Percentiles rank a stretch among this genome's conserved stretches.
These are phyloP conservation scores for Drosophila insularis DNA, from an alignment of 1,140 invertebrate genomes.

Conservation along the genomic window DNA sequence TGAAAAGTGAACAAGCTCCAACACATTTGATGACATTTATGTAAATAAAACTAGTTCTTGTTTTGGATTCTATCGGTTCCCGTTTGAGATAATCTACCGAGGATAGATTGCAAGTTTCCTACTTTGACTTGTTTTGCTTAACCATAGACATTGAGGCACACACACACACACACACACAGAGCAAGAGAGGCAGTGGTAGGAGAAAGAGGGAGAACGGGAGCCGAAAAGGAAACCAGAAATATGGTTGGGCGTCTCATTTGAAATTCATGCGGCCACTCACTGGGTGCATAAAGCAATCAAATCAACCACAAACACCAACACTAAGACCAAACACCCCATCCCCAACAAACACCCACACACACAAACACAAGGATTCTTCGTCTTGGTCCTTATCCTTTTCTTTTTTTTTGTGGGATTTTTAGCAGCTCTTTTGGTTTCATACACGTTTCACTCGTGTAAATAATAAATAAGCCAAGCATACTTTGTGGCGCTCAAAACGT, in stretches of 20 bases:
- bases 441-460: slow-evolving; percentile 78
- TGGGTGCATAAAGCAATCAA: slow-evolving; percentile 82
- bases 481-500: slow-evolving; percentile 69
- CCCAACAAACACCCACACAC: slow-evolving; percentile 25
- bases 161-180: not conserved
- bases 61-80: not conserved
- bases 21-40: not conserved
- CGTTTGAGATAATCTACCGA: slow-evolving; percentile 4
- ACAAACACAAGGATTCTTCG: slow-evolving; percentile 19
- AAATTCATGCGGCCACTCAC: slow-evolving; percentile 81
- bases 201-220: not conserved
- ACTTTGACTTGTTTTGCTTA: not conserved
- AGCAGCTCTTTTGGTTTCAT: slow-evolving; percentile 66
- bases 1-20: not conserved
- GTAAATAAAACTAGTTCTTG: not conserved
- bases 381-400: slow-evolving; percentile 15
- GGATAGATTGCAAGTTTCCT: not conserved
- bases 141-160: not conserved
- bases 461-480: slow-evolving; percentile 79
- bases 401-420: slow-evolving; percentile 27
- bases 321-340: not conserved
- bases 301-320: slow-evolving; percentile 71
- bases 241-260: slow-evolving; percentile 62
- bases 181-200: not conserved
- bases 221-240: not conserved